These are phyloP conservation scores for Cacatua alba DNA, from an alignment of 2,113 vertebrate genomes.

Conservation along the genomic window DNA sequence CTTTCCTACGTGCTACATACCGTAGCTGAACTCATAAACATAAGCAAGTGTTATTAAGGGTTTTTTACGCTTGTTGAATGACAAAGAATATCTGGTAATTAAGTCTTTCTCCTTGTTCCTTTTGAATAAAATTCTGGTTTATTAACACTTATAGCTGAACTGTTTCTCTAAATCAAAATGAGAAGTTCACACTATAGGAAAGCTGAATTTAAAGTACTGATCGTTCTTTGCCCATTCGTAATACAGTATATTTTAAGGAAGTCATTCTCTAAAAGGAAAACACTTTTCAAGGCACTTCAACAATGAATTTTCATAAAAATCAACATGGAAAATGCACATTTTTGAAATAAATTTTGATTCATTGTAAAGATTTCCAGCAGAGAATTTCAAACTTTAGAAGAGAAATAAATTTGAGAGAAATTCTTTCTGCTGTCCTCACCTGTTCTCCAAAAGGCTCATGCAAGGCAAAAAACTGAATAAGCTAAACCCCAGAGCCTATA, in stretches of 20 bases:
- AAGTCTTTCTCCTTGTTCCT: neutral
- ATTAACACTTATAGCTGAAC: neutral
- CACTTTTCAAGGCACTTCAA: neutral
- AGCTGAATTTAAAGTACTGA: neutral
- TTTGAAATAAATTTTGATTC: neutral
- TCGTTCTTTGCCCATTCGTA: neutral
- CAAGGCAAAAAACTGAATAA: neutral
- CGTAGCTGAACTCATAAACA: neutral
- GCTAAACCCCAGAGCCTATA: fast-evolving
- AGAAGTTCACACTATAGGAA: neutral
- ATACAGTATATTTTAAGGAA: neutral
- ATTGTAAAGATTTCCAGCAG: neutral
- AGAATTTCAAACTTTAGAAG: neutral
- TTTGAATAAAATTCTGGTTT: neutral
- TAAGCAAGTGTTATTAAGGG: neutral
- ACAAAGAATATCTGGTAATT: neutral
- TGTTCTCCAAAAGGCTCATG: neutral
- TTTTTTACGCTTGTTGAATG: neutral
- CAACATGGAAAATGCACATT: neutral
- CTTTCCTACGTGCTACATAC: fast-evolving
- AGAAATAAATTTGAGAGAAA: neutral
- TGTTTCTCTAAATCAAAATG: neutral
- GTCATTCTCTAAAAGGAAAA: neutral
- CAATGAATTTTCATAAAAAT: neutral
- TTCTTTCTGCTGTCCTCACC: neutral